Conservation (phyloP, 35 echinoderm and acorn worm genomes). For the Ptychodera flava region DNA sequence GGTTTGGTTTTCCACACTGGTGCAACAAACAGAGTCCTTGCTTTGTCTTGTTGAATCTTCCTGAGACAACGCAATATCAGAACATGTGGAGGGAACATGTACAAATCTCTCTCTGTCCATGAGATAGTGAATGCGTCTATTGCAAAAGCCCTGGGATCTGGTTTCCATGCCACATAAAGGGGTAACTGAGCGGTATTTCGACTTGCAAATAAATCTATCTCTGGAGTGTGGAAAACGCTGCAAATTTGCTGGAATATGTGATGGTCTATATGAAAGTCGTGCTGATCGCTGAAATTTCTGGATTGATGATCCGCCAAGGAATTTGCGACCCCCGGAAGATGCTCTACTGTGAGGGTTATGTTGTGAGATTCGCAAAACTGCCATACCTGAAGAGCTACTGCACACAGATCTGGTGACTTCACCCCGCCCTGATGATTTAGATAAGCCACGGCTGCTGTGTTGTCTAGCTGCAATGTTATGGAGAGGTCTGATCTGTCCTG, state of each 20-base stretch:
- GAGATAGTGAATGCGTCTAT: slow-evolving; percentile 61
- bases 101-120: slow-evolving; percentile 50
- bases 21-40: slow-evolving; percentile 44
- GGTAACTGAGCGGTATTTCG: slow-evolving; percentile 46
- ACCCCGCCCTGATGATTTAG: slow-evolving; percentile 47
- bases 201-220: slow-evolving; percentile 68
- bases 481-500: neutral
- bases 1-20: slow-evolving; percentile 72
- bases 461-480: slow-evolving; percentile 46
- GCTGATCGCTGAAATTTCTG: slow-evolving; percentile 40
- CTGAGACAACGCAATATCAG: slow-evolving; percentile 46
- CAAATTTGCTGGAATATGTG: slow-evolving; percentile 48
- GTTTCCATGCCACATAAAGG: slow-evolving; percentile 69
- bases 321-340: slow-evolving; percentile 52
- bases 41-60: slow-evolving; percentile 43
- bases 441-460: slow-evolving; percentile 54
- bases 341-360: slow-evolving; percentile 44
- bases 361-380: slow-evolving; percentile 37
- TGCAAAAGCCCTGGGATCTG: slow-evolving; percentile 50
- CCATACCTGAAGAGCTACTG: slow-evolving; percentile 49
- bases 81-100: slow-evolving; percentile 51
- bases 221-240: slow-evolving; percentile 24
- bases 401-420: slow-evolving; percentile 44
- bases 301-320: slow-evolving; percentile 46
- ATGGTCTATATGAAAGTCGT: slow-evolving; percentile 46